Percentiles rank a stretch among this genome's conserved stretches.
phyloP scores from a whole-genome alignment of 2,888 invertebrate species.

The Eupsilia transversa region DNA sequence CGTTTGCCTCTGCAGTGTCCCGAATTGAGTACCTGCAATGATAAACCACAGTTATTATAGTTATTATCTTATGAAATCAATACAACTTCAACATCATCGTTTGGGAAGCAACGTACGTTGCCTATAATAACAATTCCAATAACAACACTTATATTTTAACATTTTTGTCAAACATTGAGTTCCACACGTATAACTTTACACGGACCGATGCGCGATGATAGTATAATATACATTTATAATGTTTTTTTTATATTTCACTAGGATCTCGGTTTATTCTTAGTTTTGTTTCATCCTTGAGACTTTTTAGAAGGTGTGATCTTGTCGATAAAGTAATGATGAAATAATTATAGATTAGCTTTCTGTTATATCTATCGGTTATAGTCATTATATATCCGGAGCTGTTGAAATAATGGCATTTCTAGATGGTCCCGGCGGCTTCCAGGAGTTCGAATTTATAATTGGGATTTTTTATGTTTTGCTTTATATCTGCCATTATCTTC shows the following conservation, averaged over 20 bases:
- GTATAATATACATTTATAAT: background rate
- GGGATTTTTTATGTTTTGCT: background rate
- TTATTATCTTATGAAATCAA: conserved; percentile 24
- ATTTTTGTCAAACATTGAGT: conserved; percentile 28
- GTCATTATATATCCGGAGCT: background rate
- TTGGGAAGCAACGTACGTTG: conserved; percentile 6
- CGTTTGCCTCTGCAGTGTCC: conserved; percentile 77
- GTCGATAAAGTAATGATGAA: background rate
- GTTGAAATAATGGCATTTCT: background rate
- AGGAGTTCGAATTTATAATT: background rate
- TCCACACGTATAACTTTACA: background rate
- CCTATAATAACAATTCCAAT: conserved; percentile 31
- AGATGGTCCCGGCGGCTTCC: background rate
- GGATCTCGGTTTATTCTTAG: background rate
- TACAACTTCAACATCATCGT: background rate
- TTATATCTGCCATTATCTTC: background rate
- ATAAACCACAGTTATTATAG: conserved; percentile 31
- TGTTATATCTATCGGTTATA: background rate
- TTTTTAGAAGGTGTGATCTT: background rate
- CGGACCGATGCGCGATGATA: background rate
- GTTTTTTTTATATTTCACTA: conserved; percentile 4
- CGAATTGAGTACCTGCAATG: conserved; percentile 79
- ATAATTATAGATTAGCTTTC: too few species aligned
- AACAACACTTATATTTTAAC: conserved; percentile 24
- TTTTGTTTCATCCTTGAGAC: background rate